Conservation (phyloP, 2,888 invertebrate genomes). For the Pegoplata infirma region DNA sequence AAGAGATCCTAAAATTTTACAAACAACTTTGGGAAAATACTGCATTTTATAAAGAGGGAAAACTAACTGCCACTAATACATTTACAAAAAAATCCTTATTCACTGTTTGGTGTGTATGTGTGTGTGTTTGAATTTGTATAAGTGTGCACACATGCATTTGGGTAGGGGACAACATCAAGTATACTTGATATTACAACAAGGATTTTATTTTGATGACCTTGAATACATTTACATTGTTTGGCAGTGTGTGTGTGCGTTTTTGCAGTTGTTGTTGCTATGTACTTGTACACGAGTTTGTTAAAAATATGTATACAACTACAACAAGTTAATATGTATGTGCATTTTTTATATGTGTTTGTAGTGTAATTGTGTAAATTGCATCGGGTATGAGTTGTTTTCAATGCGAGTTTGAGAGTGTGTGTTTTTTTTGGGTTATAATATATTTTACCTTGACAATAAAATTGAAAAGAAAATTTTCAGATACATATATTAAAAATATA, state of each 20-base stretch:
- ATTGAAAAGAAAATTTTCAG: too few relatives aligned
- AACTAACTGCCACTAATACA: not conserved
- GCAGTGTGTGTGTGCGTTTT: too few relatives aligned
- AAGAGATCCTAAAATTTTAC: not conserved
- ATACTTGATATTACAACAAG: constrained; percentile 35
- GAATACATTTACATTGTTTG: constrained; percentile 52
- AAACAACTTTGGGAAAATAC: not conserved
- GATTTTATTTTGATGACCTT: constrained; percentile 67
- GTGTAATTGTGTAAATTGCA: not conserved
- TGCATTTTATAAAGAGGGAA: not conserved
- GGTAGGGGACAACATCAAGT: not conserved
- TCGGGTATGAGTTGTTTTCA: not conserved
- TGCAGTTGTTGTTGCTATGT: constrained; percentile 32
- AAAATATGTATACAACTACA: not conserved
- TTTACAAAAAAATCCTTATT: not conserved
- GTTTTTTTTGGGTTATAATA: constrained; percentile 25
- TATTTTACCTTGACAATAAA: constrained; percentile 61
- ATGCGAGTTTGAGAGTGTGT: not conserved
- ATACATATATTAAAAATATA: too few relatives aligned
- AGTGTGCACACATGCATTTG: not conserved
- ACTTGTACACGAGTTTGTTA: too few relatives aligned
- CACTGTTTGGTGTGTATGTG: not conserved
- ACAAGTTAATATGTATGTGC: constrained; percentile 2
- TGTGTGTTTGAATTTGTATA: not conserved
- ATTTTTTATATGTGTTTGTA: not conserved